Evolutionary conservation across 2,888 invertebrate species (phyloP), one percentile per base, ranked within the genome.

Genomic region (Hipparchia sbordonii): DNA sequence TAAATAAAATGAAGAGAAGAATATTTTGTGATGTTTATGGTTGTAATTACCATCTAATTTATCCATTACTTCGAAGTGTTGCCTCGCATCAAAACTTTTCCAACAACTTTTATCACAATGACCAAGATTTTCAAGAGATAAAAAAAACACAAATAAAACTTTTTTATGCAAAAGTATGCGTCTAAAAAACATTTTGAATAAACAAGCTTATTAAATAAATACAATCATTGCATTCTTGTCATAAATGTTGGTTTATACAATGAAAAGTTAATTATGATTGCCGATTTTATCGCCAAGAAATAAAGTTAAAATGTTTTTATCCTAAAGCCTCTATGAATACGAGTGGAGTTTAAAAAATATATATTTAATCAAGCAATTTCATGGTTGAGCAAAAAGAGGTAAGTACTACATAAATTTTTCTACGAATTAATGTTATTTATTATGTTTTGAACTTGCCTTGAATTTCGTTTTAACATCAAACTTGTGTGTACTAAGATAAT

Each of bases 1-100:
- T 5, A 2, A 39, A 39, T 39, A 5, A 39, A 39, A 23, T 23
- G 23, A 23, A 23, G 23, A 23, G 23, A 23, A 23, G 23, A 23
- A 23, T 23, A 23, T 23, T 23, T 23, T 23, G 23, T 23, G 23
- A 23, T 23, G 23, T 23, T 23, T 23, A 23, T 23, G 1, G 0
- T 23, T 23, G 23, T 39, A 39, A 70, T 79, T 80, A 89, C 89
- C 79, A 48, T 90, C 87, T 51, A 89, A 78, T 6, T 77, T 67
- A 70, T 86, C 80, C 82, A 90, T 82, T 2, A 70, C 70, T 6
- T 81, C 52, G 60, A 85, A 85, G 73, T 85, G 79, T 52, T 77
- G 70, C 33, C 74, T 65, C 0, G 82, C 77, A 45, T 84, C 78
- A 13, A 88, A 72, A 4, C 75, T 77, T 76, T 86, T 79, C 89